These are phyloP conservation scores for Ramazzottius varieornatus DNA, from an alignment of 2,888 invertebrate species.

Conservation along the genomic window DNA sequence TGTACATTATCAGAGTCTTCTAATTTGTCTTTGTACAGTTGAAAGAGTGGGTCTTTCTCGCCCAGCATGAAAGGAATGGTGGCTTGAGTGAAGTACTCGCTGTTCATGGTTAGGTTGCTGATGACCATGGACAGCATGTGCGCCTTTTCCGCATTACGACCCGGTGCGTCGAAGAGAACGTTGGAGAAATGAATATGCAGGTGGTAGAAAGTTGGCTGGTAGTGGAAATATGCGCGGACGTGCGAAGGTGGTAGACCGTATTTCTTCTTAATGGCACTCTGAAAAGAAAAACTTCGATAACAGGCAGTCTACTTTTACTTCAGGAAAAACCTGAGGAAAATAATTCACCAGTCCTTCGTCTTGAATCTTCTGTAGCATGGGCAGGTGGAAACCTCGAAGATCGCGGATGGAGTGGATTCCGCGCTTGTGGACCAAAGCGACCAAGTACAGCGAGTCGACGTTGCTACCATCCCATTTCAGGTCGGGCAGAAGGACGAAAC, in stretches of 20 bases:
- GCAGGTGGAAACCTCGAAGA: constrained; percentile 45
- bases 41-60: constrained; percentile 44
- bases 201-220: constrained; percentile 89
- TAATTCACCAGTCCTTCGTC: constrained; percentile 40
- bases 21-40: not conserved
- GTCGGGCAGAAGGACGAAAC: constrained; percentile 72
- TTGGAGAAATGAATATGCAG: constrained; percentile 75
- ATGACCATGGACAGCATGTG: constrained; percentile 68
- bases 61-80: constrained; percentile 51
- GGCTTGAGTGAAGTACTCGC: constrained; percentile 55
- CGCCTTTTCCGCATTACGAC: constrained; percentile 55
- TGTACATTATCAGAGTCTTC: not conserved
- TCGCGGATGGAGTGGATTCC: constrained; percentile 60
- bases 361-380: constrained; percentile 51
- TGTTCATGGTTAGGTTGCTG: constrained; percentile 51
- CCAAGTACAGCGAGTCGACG: constrained; percentile 48
- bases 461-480: constrained; percentile 72
- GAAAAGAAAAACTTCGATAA: constrained; percentile 10
- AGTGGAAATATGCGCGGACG: constrained; percentile 62
- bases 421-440: constrained; percentile 47
- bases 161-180: constrained; percentile 38
- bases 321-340: not conserved
- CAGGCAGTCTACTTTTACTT: not conserved
- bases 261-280: constrained; percentile 46
- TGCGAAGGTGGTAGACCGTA: constrained; percentile 38